Percentiles rank a stretch among this genome's conserved stretches.
These are phyloP conservation scores for Metalampra italica DNA, from an alignment of 2,888 invertebrate species.

Conservation along the genomic window DNA sequence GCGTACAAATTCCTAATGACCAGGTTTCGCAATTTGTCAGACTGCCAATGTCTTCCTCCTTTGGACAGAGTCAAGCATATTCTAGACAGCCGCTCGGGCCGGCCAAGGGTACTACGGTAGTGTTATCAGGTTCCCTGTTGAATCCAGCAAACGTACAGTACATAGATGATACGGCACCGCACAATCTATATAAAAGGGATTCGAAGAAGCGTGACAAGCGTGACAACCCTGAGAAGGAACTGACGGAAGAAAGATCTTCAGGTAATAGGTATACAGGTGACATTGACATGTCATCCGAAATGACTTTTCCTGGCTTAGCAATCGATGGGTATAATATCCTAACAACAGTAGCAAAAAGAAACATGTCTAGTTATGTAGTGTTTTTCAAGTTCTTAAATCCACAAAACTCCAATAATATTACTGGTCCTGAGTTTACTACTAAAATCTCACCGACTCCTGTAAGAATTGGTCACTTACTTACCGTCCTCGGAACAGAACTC, in stretches of 20 bases:
- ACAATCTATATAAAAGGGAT: conserved; percentile 74
- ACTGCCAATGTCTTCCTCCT: conserved; percentile 25
- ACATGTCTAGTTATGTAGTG: no score
- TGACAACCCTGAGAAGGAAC: conserved; percentile 69
- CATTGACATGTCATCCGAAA: neutral
- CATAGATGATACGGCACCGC: conserved; percentile 73
- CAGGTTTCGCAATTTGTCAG: conserved; percentile 33
- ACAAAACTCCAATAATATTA: no score
- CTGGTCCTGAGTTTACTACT: no score
- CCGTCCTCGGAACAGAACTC: no score
- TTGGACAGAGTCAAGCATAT: conserved; percentile 33
- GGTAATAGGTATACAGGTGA: conserved; percentile 28
- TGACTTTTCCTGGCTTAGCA: no score
- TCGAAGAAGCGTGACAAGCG: conserved; percentile 66
- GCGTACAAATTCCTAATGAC: conserved; percentile 36
- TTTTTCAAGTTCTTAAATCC: no score
- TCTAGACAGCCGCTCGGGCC: conserved; percentile 11
- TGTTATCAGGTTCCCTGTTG: conserved; percentile 61
- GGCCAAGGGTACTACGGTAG: conserved; percentile 49
- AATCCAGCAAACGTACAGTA: conserved; percentile 82
- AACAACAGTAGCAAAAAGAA: no score
- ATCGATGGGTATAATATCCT: no score
- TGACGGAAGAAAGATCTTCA: conserved; percentile 36
- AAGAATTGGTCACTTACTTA: no score
- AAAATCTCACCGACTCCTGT: no score